phyloP scores from a whole-genome alignment of 1,140 invertebrate genomes.

The Dermatophagoides farinae region DNA sequence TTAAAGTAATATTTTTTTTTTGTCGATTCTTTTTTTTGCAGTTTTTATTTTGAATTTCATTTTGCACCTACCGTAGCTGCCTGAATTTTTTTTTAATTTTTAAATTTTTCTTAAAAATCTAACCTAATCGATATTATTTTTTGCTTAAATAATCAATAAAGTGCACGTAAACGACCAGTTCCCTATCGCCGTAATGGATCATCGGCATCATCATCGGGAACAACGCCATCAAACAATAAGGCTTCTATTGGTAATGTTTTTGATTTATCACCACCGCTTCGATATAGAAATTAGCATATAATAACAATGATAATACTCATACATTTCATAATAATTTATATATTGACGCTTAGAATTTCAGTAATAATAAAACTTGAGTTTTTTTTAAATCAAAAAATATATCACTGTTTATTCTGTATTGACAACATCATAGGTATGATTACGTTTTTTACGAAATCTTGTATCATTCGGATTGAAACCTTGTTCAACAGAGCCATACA shows the following conservation, averaged over 20 bases:
- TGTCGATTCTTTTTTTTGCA: not conserved
- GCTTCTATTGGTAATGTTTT: too few species aligned
- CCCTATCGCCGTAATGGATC: constrained; percentile 45
- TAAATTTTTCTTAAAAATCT: not conserved
- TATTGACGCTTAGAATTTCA: too few species aligned
- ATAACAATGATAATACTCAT: too few species aligned
- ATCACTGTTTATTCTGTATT: too few species aligned
- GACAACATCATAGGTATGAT: not conserved
- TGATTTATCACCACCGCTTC: too few species aligned
- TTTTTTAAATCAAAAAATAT: too few species aligned
- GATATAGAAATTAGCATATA: too few species aligned
- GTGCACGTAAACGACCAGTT: constrained; percentile 68
- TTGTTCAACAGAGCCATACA: constrained; percentile 33
- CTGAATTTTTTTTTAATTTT: not conserved
- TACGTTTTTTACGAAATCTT: constrained; percentile 31
- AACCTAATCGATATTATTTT: not conserved
- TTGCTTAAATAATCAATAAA: constrained; percentile 1
- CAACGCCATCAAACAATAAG: not conserved
- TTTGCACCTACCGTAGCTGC: not conserved
- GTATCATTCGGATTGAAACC: constrained; percentile 40
- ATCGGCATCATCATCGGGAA: not conserved
- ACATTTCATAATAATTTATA: too few species aligned
- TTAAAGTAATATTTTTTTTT: not conserved
- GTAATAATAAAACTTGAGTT: too few species aligned
- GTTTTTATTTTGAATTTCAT: not conserved